Percentiles rank a stretch among this genome's conserved stretches.
Conservation (phyloP, 1,140 invertebrate species). For the Aphaenogaster floridana region DNA sequence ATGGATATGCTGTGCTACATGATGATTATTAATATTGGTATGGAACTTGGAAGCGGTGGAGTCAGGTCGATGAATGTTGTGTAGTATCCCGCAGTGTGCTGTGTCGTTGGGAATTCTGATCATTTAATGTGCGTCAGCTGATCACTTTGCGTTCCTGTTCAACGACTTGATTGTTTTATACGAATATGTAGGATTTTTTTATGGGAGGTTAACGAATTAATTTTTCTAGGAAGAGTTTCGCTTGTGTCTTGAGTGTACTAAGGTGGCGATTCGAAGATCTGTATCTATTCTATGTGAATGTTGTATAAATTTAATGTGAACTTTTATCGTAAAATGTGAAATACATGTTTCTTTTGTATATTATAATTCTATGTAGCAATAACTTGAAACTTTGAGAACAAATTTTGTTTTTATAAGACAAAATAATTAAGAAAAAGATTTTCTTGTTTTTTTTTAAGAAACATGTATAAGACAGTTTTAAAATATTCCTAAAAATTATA, state of each 20-base stretch:
- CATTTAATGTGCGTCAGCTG: neutral
- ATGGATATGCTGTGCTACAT: slow-evolving; percentile 30
- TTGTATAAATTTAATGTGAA: neutral
- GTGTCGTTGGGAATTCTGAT: neutral
- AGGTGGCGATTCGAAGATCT: neutral
- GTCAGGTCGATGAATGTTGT: neutral
- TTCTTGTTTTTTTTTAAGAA: neutral
- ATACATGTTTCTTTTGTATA: slow-evolving; percentile 4
- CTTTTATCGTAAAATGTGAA: neutral
- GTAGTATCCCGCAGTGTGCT: neutral
- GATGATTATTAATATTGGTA: neutral
- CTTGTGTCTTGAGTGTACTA: neutral
- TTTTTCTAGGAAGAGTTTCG: neutral
- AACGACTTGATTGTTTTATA: neutral
- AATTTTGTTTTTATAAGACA: neutral
- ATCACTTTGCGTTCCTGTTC: neutral
- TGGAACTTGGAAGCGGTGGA: neutral
- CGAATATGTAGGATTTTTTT: neutral
- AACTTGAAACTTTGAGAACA: neutral
- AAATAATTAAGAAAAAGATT: neutral
- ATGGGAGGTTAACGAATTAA: neutral
- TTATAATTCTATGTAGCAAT: neutral
- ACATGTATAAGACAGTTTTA: neutral
- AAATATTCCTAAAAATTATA: neutral
- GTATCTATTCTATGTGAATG: neutral